Conservation (phyloP, 2,888 invertebrate species). For the Tolmerus cingulatus region DNA sequence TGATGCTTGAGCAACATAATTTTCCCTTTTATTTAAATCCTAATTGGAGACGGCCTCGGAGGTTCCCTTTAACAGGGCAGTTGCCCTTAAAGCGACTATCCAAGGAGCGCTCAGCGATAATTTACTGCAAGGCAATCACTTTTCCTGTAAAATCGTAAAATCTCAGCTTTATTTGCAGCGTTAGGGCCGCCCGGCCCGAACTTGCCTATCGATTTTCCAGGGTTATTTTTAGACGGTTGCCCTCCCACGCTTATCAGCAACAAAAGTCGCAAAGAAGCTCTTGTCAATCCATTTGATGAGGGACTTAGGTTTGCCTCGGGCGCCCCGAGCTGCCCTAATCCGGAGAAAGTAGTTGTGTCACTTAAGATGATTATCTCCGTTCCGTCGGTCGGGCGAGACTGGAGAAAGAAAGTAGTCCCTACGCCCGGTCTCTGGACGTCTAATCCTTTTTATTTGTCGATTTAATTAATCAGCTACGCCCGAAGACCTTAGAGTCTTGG, state of each 20-base stretch:
- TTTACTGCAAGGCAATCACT: slow-evolving; percentile 8
- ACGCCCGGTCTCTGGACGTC: not conserved
- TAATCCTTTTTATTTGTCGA: slow-evolving; percentile 23
- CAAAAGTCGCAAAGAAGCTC: slow-evolving; percentile 26
- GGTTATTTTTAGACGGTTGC: slow-evolving; percentile 30
- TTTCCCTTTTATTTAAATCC: not conserved
- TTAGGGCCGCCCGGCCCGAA: not conserved
- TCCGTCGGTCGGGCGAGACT: not conserved
- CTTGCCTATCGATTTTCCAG: slow-evolving; percentile 15
- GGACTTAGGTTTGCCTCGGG: slow-evolving; percentile 1
- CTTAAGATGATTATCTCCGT: slow-evolving; percentile 40
- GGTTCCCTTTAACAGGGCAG: not conserved
- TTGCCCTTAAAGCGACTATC: not conserved
- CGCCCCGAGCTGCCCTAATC: slow-evolving; percentile 6
- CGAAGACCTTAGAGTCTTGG: slow-evolving; percentile 13
- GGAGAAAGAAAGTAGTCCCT: not conserved
- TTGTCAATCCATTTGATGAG: slow-evolving; percentile 35
- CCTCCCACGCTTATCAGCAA: slow-evolving; percentile 16
- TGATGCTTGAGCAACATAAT: not conserved
- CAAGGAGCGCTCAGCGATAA: not conserved
- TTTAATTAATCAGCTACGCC: slow-evolving; percentile 26
- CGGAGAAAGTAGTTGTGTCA: slow-evolving; percentile 26
- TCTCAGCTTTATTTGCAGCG: not conserved
- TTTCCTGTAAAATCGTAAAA: slow-evolving; percentile 11
- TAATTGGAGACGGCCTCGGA: not conserved